Conservation (phyloP, 1,140 invertebrate species). For the Drosophila pseudoananassae region DNA sequence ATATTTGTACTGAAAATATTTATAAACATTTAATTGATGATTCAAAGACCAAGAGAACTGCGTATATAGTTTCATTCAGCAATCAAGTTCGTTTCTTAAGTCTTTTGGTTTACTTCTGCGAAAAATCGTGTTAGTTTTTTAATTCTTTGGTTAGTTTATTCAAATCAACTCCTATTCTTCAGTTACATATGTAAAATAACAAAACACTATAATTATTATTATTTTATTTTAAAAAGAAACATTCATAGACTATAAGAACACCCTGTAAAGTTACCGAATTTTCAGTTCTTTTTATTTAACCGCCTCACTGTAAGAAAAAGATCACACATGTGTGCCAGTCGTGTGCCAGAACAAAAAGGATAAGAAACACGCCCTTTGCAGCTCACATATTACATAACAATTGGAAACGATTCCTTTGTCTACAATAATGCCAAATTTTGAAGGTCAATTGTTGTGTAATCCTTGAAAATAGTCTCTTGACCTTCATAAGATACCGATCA, state of each 20-base stretch:
- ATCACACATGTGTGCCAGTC: conserved; percentile 42
- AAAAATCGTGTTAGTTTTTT: neutral
- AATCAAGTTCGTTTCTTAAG: conserved; percentile 10
- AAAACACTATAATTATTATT: neutral
- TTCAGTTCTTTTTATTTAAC: no score
- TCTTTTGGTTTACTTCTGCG: conserved; percentile 1
- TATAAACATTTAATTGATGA: conserved; percentile 24
- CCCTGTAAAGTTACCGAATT: no score
- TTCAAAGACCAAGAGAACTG: neutral
- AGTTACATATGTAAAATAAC: neutral
- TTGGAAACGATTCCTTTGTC: neutral
- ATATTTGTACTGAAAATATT: conserved; percentile 29
- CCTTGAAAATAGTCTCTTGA: neutral
- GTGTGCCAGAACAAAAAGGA: conserved; percentile 50
- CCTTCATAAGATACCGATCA: no score
- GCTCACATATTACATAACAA: conserved; percentile 22
- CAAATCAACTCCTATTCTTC: no score
- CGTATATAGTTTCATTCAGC: neutral
- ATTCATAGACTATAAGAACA: no score
- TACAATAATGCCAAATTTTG: neutral
- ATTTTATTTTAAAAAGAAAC: no score
- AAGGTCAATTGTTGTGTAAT: conserved; percentile 27
- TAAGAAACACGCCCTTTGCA: conserved; percentile 6
- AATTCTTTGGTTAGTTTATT: neutral
- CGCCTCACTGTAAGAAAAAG: no score